Base-by-base conservation (phyloP, 30 jellyfish, hydroid and myxozoan species). In the Nemopilema nomurai region DNA sequence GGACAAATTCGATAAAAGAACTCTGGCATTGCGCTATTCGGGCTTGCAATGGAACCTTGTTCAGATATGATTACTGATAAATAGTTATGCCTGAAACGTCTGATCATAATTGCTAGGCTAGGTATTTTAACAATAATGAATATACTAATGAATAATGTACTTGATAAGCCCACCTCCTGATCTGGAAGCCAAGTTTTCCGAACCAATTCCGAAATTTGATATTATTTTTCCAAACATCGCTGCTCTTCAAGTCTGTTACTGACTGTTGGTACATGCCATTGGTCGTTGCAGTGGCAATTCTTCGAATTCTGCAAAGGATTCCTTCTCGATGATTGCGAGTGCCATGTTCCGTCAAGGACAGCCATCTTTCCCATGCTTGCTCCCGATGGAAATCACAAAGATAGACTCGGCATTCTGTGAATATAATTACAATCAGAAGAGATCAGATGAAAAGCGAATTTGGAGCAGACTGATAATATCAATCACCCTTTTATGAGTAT, bases 281-380 rank as follows among this genome's bases (percentile, higher is more conserved):
- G 24, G 88, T 79, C 67, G 8, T 16, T 16, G 79, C 69, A 62
- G 24, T 65, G 41, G 88, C 88, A n/a, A 79, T 28, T 20, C 88
- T 24, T 26, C 72, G 68, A 1, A 63, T 22, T 23, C 20, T 79
- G 28, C 28, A 64, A 8, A 79, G 70, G 7, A 63, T 49, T 1
- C 30, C 70, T 33, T 79, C 26, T 20, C 23, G 26, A n/a, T 16
- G 20, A 3, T 65, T 28, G 20, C 41, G 23, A 57, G 69, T 19
- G n/a, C 79, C 79, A 79, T 62, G 32, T 57, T 65, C 28, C 65
- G 49, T 65, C 27, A 28, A 28, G 1, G 79, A 18, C 49, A 75
- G 72, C 88, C 94, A 73, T 20, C 82, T 23, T 31, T 81, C 90
- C 90, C 90, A 81, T 1, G 83, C 90, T 67, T 81, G 90, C 67